Evolutionary conservation across 2,797 vertebrate genomes (phyloP).

Genomic region (Balearica regulorum): DNA sequence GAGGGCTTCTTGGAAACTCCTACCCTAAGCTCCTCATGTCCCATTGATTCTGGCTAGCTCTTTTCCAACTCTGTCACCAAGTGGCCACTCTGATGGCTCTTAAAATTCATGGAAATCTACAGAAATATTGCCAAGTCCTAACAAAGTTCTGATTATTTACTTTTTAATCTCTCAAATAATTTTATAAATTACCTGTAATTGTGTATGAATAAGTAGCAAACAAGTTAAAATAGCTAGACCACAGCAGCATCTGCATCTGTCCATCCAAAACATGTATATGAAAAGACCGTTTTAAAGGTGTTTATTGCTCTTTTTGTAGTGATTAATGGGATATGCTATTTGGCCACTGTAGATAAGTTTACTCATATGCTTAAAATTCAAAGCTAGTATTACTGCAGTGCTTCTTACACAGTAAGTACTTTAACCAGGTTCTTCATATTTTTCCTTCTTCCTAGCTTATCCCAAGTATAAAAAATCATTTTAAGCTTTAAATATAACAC

Average conservation of each 20-base stretch:
- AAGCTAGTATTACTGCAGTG: neutral
- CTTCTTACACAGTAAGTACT: neutral
- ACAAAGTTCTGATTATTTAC: neutral
- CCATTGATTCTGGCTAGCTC: neutral
- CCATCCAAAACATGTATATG: neutral
- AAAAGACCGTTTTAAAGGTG: neutral
- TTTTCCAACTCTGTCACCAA: neutral
- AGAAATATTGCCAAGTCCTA: neutral
- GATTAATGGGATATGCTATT: neutral
- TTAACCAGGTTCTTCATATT: neutral
- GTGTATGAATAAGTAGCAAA: neutral
- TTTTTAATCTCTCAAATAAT: neutral
- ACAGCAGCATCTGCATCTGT: neutral
- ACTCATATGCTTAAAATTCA: neutral
- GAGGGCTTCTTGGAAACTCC: neutral
- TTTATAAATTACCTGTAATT: neutral
- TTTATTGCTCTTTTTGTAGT: neutral
- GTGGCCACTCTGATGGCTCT: neutral
- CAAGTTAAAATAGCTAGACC: neutral
- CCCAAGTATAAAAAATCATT: neutral
- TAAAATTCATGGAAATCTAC: neutral
- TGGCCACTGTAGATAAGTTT: neutral
- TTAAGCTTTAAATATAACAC: neutral
- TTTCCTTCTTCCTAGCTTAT: neutral
- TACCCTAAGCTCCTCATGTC: neutral